Percentiles rank a stretch among this genome's conserved stretches.
phyloP scores from a whole-genome alignment of 2,888 invertebrate species.

The Oxyscelio sp. region DNA sequence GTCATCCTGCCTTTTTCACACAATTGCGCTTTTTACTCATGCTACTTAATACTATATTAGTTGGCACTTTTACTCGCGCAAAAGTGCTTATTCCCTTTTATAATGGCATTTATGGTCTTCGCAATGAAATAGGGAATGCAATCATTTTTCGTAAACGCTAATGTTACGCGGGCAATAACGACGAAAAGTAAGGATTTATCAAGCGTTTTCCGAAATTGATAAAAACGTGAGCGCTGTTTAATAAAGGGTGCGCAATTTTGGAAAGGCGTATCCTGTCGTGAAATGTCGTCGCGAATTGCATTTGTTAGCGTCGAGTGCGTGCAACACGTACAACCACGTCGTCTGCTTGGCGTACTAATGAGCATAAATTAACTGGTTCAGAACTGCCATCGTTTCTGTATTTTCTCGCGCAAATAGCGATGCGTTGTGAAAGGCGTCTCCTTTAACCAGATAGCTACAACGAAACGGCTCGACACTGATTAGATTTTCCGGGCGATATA shows the following conservation, averaged over 20 bases:
- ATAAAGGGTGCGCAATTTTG: not conserved
- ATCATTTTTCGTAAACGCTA: too few species aligned
- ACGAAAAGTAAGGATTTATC: too few species aligned
- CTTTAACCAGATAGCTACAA: constrained; percentile 63
- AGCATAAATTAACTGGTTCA: constrained; percentile 66
- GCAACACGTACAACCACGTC: constrained; percentile 14
- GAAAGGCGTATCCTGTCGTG: not conserved
- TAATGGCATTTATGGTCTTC: too few species aligned
- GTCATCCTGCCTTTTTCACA: too few species aligned
- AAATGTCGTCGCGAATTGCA: constrained; percentile 7
- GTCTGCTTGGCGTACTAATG: constrained; percentile 66
- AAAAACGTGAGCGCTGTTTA: not conserved
- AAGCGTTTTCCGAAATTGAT: not conserved
- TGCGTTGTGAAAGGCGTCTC: constrained; percentile 55
- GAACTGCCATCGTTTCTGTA: constrained; percentile 52
- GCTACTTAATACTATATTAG: too few species aligned
- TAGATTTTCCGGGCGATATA: constrained; percentile 68
- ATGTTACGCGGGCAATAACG: too few species aligned
- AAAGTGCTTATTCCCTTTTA: too few species aligned
- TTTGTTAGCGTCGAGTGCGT: constrained; percentile 2
- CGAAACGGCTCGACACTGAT: constrained; percentile 72
- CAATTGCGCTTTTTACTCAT: too few species aligned
- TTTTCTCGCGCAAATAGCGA: constrained; percentile 60
- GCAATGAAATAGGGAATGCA: too few species aligned
- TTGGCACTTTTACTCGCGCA: too few species aligned